phyloP scores from a whole-genome alignment of 2,797 vertebrate species.

The Pipistrellus pipistrellus region DNA sequence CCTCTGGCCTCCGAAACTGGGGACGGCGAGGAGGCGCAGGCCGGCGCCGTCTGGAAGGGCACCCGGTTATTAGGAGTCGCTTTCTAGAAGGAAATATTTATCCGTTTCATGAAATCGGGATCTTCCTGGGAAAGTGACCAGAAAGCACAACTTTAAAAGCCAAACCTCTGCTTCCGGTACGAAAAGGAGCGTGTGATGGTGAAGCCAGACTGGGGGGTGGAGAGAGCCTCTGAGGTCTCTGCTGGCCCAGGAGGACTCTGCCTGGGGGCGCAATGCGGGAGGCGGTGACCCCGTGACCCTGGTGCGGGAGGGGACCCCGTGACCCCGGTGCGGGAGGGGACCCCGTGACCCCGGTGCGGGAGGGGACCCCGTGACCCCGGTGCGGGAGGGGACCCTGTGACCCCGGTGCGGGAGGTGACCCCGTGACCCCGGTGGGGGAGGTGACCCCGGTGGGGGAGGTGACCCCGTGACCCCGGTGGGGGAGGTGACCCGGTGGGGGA shows the following conservation, averaged over 20 bases:
- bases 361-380: too few species aligned
- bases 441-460: too few species aligned
- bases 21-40: not conserved
- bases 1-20: not conserved
- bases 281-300: too few species aligned
- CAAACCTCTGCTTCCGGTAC: not conserved
- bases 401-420: too few species aligned
- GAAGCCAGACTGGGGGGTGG: not conserved
- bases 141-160: constrained; percentile 26
- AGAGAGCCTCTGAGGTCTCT: not conserved
- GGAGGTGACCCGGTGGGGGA: too few species aligned
- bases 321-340: too few species aligned
- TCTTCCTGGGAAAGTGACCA: constrained; percentile 1
- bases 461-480: too few species aligned
- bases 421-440: too few species aligned
- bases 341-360: too few species aligned
- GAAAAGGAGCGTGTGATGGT: not conserved
- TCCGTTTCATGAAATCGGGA: not conserved
- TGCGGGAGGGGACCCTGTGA: too few species aligned
- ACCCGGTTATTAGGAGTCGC: not conserved
- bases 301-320: too few species aligned
- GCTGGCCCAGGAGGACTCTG: not conserved
- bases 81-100: constrained; percentile 9
- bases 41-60: not conserved
- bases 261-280: not conserved